Conservation (phyloP, 2,113 vertebrate species). For the Aptenodytes patagonicus region DNA sequence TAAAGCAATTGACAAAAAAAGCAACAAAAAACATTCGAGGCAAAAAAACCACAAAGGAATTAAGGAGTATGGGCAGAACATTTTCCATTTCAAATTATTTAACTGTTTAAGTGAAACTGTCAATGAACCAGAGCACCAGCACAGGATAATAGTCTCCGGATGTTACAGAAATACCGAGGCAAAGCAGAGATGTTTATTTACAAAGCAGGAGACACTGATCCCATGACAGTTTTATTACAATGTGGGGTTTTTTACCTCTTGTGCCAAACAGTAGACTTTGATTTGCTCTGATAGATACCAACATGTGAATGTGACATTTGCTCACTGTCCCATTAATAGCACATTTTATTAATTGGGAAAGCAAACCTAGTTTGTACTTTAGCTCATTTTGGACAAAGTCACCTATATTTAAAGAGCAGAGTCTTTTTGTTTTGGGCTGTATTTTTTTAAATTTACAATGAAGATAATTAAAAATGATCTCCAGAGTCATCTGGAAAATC, state of each 20-base stretch:
- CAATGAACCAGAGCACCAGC: slow-evolving; percentile 67
- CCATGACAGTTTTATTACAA: slow-evolving; percentile 57
- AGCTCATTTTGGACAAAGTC: not conserved
- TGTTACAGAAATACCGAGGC: slow-evolving; percentile 52
- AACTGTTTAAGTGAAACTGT: slow-evolving; percentile 59
- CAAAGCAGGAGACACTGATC: slow-evolving; percentile 66
- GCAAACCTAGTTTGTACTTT: not conserved
- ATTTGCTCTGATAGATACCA: slow-evolving; percentile 54
- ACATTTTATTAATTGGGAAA: not conserved
- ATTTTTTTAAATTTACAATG: not conserved
- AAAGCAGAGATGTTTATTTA: slow-evolving; percentile 65
- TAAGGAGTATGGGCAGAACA: not conserved
- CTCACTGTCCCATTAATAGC: not conserved
- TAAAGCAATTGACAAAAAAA: not conserved
- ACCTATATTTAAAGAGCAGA: not conserved
- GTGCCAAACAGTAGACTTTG: slow-evolving; percentile 56
- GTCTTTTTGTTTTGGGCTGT: not conserved
- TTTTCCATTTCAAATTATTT: slow-evolving; percentile 35
- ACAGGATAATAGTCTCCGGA: slow-evolving; percentile 63
- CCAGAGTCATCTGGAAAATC: not conserved
- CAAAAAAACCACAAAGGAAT: not conserved
- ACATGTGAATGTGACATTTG: slow-evolving; percentile 14
- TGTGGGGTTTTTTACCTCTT: slow-evolving; percentile 30
- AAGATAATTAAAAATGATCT: not conserved
- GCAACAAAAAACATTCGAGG: not conserved